Conservation (phyloP, 2,797 vertebrate species). For the Enoplosus armatus region DNA sequence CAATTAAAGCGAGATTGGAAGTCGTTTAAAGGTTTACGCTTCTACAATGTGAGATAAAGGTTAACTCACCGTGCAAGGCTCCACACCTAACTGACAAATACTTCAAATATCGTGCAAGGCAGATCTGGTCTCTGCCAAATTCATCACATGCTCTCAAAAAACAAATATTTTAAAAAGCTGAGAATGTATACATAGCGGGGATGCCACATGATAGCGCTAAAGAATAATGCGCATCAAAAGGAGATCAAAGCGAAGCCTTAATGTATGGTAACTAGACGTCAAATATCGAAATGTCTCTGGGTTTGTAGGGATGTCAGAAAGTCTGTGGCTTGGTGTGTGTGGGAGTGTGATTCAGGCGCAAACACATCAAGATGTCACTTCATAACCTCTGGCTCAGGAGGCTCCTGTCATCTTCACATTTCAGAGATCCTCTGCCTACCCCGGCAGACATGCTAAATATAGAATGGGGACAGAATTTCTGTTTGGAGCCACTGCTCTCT, state of each 20-base stretch:
- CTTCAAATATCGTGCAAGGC: constrained; percentile 51
- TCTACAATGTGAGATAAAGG: constrained; percentile 44
- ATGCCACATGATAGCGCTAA: constrained; percentile 8
- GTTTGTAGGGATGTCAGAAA: constrained; percentile 69
- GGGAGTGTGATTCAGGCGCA: constrained; percentile 79
- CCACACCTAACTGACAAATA: constrained; percentile 57
- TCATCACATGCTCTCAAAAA: constrained; percentile 25
- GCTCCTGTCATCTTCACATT: constrained; percentile 86
- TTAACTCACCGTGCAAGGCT: constrained; percentile 45
- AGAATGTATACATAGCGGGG: constrained; percentile 20
- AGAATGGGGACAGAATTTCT: constrained; percentile 81
- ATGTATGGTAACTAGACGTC: constrained; percentile 72
- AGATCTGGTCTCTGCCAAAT: constrained; percentile 38
- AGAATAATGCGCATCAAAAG: constrained; percentile 43
- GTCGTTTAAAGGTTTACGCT: constrained; percentile 41
- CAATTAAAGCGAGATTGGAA: constrained; percentile 35
- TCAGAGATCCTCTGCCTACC: constrained; percentile 82
- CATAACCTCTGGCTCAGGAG: constrained; percentile 84
- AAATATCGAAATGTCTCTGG: constrained; percentile 68
- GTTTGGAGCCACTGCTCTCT: constrained; percentile 76
- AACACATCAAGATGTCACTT: constrained; percentile 85
- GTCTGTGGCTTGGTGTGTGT: constrained; percentile 69
- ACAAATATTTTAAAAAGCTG: constrained; percentile 45
- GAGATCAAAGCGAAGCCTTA: constrained; percentile 60
- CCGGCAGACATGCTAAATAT: constrained; percentile 85